phyloP scores from a whole-genome alignment of 1,140 invertebrate genomes.

The Megalopta genalis region DNA sequence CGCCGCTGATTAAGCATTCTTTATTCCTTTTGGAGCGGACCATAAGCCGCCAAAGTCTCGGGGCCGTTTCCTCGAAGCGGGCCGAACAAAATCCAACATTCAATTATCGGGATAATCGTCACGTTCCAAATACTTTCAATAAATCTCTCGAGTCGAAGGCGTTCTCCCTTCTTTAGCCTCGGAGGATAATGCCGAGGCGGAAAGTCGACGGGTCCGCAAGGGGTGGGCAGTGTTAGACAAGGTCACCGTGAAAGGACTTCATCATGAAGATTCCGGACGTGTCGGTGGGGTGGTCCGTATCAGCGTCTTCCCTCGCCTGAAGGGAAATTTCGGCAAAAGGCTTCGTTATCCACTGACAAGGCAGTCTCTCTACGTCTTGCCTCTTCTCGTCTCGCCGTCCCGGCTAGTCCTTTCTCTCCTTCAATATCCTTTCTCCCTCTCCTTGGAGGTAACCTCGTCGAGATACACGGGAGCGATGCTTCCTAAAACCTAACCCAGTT shows the following conservation, averaged over 20 bases:
- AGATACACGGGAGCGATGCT: constrained; percentile 37
- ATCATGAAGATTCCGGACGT: constrained; percentile 27
- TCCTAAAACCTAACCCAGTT: constrained; percentile 64
- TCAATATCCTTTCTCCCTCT: constrained; percentile 1
- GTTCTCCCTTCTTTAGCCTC: neutral
- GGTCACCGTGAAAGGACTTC: constrained; percentile 18
- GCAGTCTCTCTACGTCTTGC: neutral
- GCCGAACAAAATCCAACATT: neutral
- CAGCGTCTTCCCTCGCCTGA: constrained; percentile 12
- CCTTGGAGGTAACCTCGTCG: constrained; percentile 23
- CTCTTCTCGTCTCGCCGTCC: constrained; percentile 22
- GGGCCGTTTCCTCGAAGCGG: neutral
- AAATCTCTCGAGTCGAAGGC: neutral
- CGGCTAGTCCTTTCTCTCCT: neutral
- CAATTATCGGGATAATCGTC: neutral
- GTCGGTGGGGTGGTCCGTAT: constrained; percentile 12
- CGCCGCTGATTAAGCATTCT: no score
- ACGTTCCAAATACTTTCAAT: neutral
- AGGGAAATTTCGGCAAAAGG: constrained; percentile 51
- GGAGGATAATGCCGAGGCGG: neutral
- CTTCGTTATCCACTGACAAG: constrained; percentile 60
- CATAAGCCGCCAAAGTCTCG: no score
- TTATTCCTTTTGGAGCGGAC: no score
- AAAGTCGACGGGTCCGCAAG: neutral
- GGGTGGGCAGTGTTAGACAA: constrained; percentile 10